These are phyloP conservation scores for Eurois occulta DNA, from an alignment of 2,888 invertebrate species.

Conservation along the genomic window DNA sequence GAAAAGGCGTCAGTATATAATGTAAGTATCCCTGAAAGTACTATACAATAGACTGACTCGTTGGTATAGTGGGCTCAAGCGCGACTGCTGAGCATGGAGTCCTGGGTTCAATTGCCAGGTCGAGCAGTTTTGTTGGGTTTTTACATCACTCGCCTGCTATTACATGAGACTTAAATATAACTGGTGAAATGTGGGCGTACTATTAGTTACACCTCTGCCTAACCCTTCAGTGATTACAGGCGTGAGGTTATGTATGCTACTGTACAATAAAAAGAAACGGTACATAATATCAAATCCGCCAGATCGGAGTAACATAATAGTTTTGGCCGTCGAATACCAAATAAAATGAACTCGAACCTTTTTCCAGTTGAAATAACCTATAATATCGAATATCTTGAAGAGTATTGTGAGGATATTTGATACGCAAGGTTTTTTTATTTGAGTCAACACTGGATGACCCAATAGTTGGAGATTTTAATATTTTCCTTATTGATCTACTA, in stretches of 20 bases:
- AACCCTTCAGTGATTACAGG: no score
- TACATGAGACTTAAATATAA: no score
- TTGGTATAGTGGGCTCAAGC: no score
- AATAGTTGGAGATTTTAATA: slow-evolving; percentile 10
- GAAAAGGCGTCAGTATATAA: not conserved
- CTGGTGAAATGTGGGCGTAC: no score
- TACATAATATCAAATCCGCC: slow-evolving; percentile 2
- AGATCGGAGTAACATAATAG: slow-evolving; percentile 23
- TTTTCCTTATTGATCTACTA: not conserved
- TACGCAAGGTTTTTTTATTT: slow-evolving; percentile 38
- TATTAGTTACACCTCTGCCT: no score
- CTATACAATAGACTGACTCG: no score
- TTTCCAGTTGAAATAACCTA: slow-evolving; percentile 45
- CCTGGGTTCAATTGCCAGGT: no score
- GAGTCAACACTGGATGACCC: slow-evolving; percentile 17
- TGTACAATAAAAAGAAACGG: not conserved
- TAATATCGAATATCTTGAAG: slow-evolving; percentile 31
- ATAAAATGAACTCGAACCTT: slow-evolving; percentile 35
- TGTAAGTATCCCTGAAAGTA: no score
- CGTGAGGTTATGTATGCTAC: not conserved
- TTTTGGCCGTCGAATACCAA: slow-evolving; percentile 16
- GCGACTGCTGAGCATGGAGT: no score
- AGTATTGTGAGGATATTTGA: slow-evolving; percentile 39
- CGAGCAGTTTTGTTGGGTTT: no score
- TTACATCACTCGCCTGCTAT: no score